Evolutionary conservation across 2,888 invertebrate species (phyloP).

Genomic region (Seira ritae): DNA sequence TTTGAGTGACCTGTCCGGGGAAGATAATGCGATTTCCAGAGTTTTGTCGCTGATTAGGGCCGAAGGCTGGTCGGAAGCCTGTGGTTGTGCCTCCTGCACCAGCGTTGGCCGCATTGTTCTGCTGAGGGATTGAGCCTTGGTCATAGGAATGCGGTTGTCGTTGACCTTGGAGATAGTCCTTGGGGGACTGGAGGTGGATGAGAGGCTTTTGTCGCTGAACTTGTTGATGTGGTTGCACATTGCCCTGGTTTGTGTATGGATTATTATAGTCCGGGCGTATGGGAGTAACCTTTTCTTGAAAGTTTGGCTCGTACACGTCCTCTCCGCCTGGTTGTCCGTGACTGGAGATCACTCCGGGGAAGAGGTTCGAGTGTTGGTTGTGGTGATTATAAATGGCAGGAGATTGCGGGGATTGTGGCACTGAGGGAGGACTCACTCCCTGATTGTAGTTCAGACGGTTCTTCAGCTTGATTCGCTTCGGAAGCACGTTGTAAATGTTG

Average conservation of each 20-base stretch:
- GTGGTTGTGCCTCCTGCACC: slow-evolving; percentile 27
- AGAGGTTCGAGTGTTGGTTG: slow-evolving; percentile 20
- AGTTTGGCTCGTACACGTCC: slow-evolving; percentile 51
- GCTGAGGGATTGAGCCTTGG: slow-evolving; percentile 50
- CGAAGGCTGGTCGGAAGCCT: slow-evolving; percentile 71
- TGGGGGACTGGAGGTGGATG: slow-evolving; percentile 59
- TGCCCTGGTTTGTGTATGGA: slow-evolving; percentile 21
- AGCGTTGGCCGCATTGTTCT: slow-evolving; percentile 30
- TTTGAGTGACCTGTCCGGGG: slow-evolving; percentile 54
- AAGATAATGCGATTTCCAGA: slow-evolving; percentile 44
- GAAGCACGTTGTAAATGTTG: slow-evolving; percentile 66
- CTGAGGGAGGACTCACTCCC: slow-evolving; percentile 25
- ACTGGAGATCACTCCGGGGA: slow-evolving; percentile 20
- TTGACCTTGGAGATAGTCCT: slow-evolving; percentile 32
- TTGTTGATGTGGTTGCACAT: slow-evolving; percentile 37
- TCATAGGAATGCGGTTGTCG: slow-evolving; percentile 67
- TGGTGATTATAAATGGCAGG: slow-evolving; percentile 44
- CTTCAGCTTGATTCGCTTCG: slow-evolving; percentile 58
- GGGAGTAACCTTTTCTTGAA: slow-evolving; percentile 55
- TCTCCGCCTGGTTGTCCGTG: slow-evolving; percentile 34
- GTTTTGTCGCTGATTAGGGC: slow-evolving; percentile 58
- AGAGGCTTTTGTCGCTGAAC: slow-evolving; percentile 53
- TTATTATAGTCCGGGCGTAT: slow-evolving; percentile 31
- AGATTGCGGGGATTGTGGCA: slow-evolving; percentile 47
- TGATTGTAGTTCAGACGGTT: slow-evolving; percentile 53